Evolutionary conservation across 2,113 vertebrate species (phyloP), one percentile per base, ranked within the genome.

Genomic region (Neogale vison): DNA sequence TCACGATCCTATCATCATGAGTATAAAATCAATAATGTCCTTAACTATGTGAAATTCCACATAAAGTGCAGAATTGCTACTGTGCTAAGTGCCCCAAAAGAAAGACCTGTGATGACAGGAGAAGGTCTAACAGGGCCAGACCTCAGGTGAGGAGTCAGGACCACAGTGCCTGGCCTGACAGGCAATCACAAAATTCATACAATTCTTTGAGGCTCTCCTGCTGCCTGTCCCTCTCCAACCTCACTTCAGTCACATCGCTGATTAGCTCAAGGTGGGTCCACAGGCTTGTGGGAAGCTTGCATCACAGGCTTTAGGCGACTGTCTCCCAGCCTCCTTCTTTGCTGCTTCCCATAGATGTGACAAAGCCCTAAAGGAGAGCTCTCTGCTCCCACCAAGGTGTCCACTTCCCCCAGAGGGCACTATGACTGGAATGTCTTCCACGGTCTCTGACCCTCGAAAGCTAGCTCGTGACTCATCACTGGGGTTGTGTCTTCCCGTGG

Each of bases 381-480:
- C 3, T 4, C 4, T 65, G 4, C 21, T 88, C 50, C 7, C 21
- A 26, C 42, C n/a, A 10, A 71, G 29, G 76, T 26, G 13, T 20
- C 21, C 39, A 39, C 1, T 59, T 42, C 1, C 7, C 42, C 24
- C 23, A 45, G 42, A 82, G 65, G 65, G 17, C 57, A 9, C 63
- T 21, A 6, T 52, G 69, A n/a, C 24, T 31, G 90, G 79, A 55
- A 29, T 4, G 36, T 15, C 26, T 61, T 84, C 69, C 79, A 12
- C 1, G 1, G 26, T 4, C 10, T 5, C 47, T 39, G 29, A 4
- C n/a, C 34, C n/a, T 86, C 34, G 1, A 1, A 18, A 65, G n/a
- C 20, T 42, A 57, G 36, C 4, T 42, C 24, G 24, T 63, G 57
- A 77, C 10, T 67, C 14, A 14, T 31, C 23, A 36, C 29, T 7